Conservation (phyloP, 2,113 vertebrate species). For the Tachysurus vachellii region DNA sequence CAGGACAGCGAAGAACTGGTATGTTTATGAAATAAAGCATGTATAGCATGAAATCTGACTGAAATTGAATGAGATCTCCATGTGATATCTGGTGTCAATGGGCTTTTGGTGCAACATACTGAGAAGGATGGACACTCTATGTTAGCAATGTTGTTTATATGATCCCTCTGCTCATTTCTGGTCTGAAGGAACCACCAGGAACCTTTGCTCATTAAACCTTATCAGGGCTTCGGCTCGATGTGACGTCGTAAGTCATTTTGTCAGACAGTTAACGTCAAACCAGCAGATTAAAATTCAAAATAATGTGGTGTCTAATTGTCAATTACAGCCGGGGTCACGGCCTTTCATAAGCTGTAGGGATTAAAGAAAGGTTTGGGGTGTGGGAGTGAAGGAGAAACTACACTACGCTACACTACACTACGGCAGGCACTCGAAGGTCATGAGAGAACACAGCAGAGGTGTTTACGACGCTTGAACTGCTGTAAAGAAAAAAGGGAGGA, state of each 20-base stretch:
- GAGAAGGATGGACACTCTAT: background rate
- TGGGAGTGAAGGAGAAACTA: background rate
- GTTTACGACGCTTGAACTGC: background rate
- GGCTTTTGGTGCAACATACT: background rate
- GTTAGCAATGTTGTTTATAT: background rate
- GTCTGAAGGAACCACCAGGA: background rate
- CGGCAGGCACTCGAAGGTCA: background rate
- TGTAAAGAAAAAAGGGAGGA: background rate
- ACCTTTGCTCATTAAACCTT: background rate
- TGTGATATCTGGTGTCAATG: background rate
- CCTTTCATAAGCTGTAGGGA: background rate
- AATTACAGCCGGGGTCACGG: constrained; percentile 1
- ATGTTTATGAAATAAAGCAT: background rate
- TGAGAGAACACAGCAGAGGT: background rate
- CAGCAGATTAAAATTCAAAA: background rate
- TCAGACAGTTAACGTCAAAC: background rate
- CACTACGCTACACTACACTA: background rate
- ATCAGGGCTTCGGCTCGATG: background rate
- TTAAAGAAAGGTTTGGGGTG: background rate
- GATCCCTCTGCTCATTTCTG: background rate
- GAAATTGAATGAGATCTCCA: background rate
- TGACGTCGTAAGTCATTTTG: background rate
- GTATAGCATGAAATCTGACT: background rate
- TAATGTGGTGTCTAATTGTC: constrained; percentile 25
- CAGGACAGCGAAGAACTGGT: background rate